phyloP scores from a whole-genome alignment of 37 sponge, comb jelly and placozoan species.

The Crambe crambe region DNA sequence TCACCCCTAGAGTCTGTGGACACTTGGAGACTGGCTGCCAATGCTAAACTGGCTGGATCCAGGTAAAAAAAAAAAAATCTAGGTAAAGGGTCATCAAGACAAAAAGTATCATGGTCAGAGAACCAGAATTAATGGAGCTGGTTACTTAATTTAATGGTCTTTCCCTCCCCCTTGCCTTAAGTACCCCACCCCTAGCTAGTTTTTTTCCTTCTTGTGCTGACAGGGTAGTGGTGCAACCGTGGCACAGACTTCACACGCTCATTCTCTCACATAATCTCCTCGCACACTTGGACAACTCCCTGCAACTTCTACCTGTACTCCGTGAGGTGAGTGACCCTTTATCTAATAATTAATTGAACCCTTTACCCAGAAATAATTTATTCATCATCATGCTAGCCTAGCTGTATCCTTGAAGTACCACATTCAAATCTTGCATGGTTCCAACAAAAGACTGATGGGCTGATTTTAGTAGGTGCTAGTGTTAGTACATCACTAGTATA shows the following conservation, averaged over 20 bases:
- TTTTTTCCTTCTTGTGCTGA: too few relatives aligned
- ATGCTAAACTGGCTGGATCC: conserved; percentile 30
- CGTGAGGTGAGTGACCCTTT: conserved; percentile 46
- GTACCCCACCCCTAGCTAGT: too few relatives aligned
- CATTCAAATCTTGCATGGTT: background rate
- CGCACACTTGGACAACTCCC: conserved; percentile 58
- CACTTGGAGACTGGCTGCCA: conserved; percentile 67
- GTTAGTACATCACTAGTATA: too few relatives aligned
- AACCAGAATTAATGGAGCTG: too few relatives aligned
- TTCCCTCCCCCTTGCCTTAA: background rate
- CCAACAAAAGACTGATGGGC: background rate
- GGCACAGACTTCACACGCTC: conserved; percentile 69
- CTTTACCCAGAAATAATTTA: background rate
- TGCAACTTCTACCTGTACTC: conserved; percentile 64
- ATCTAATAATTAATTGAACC: background rate
- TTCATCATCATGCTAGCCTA: background rate
- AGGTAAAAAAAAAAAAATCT: conserved; percentile 18
- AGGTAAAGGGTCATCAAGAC: too few relatives aligned
- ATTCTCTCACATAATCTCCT: conserved; percentile 69
- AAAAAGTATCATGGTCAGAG: too few relatives aligned
- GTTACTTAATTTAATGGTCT: too few relatives aligned
- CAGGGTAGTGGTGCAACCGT: conserved; percentile 80
- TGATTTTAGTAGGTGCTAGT: too few relatives aligned
- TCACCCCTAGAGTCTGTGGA: background rate
- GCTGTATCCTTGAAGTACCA: background rate